phyloP scores from a whole-genome alignment of 2,113 vertebrate species.

The Poecilia latipinna region DNA sequence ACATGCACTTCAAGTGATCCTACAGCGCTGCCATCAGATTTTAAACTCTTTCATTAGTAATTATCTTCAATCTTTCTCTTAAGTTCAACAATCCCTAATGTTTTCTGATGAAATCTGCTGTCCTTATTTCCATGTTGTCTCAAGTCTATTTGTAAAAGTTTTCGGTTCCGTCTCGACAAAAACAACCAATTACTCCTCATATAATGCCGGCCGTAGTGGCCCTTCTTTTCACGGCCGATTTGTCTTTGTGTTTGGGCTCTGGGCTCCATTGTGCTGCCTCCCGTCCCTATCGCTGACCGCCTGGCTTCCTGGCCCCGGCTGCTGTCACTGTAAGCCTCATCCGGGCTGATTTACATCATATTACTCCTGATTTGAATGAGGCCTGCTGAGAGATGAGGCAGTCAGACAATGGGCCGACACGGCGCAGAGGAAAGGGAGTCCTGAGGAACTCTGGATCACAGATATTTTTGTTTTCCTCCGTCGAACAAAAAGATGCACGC shows the following conservation, averaged over 20 bases:
- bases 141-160: conserved; percentile 48
- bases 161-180: conserved; percentile 48
- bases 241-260: conserved; percentile 41
- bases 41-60: background rate
- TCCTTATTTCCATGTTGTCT: conserved; percentile 50
- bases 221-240: conserved; percentile 53
- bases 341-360: conserved; percentile 63
- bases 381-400: conserved; percentile 28
- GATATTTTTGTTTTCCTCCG: background rate
- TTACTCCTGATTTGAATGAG: conserved; percentile 55
- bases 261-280: conserved; percentile 39
- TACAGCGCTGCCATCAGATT: background rate
- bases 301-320: conserved; percentile 26
- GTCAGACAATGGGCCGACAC: conserved; percentile 1
- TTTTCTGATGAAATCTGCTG: conserved; percentile 46
- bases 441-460: conserved; percentile 2
- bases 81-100: conserved; percentile 40
- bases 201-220: conserved; percentile 41
- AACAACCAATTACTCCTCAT: conserved; percentile 67
- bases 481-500: background rate
- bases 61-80: background rate
- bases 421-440: background rate
- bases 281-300: conserved; percentile 23
- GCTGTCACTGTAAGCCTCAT: conserved; percentile 2
- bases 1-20: too few species aligned